Evolutionary conservation across 2,113 vertebrate genomes (phyloP).

Genomic region (Phasianus colchicus): DNA sequence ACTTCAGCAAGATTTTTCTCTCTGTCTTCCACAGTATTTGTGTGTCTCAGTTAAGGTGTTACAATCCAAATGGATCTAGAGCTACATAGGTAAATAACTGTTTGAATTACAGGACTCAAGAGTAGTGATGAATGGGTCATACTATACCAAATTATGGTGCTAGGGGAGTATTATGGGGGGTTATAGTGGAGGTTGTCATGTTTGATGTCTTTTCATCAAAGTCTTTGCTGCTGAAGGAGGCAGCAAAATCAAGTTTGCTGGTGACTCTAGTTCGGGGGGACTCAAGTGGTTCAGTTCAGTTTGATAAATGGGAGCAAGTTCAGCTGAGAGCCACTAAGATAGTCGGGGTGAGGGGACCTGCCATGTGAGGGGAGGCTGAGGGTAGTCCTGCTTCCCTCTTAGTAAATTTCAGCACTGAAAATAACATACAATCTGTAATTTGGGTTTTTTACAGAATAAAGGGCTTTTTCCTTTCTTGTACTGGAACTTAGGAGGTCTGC

Average conservation of each 20-base stretch:
- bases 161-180: not conserved
- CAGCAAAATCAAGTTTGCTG: not conserved
- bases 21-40: not conserved
- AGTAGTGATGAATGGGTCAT: not conserved
- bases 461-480: not conserved
- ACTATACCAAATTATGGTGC: not conserved
- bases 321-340: not conserved
- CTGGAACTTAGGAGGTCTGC: not conserved
- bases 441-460: not conserved
- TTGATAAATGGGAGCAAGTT: not conserved
- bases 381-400: not conserved
- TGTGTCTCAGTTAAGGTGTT: not conserved
- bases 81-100: not conserved
- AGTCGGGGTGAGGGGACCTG: not conserved
- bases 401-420: not conserved
- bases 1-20: not conserved
- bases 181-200: not conserved
- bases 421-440: not conserved
- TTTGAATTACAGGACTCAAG: not conserved
- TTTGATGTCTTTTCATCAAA: not conserved
- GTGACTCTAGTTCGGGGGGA: not conserved
- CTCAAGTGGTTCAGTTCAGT: too few species aligned
- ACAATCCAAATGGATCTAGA: not conserved
- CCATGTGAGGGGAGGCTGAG: not conserved
- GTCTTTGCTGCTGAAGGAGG: not conserved